A percentile compares a stretch with the other conserved stretches of the same genome.
Evolutionary conservation across 2,797 vertebrate genomes (phyloP).

Genomic region (Syngnathus rostellatus): DNA sequence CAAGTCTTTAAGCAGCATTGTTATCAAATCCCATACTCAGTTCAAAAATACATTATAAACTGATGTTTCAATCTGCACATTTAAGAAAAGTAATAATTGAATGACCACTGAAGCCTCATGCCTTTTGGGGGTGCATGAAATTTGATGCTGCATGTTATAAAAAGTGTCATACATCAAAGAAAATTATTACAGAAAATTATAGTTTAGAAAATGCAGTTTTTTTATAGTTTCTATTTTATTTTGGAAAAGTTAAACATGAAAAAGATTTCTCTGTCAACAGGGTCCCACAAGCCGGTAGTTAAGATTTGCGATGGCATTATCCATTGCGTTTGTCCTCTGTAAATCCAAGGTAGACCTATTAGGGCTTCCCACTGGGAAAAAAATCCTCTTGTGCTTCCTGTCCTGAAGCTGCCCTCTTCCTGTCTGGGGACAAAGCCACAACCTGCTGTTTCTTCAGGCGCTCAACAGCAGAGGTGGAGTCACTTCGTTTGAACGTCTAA

Average conservation of each 20-base stretch:
- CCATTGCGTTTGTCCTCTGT: constrained; percentile 42
- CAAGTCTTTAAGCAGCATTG: neutral
- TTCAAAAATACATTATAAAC: neutral
- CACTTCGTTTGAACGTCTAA: neutral
- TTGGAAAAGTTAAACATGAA: neutral
- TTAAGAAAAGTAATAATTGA: no score
- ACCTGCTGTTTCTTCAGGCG: constrained; percentile 14
- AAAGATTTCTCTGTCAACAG: neutral
- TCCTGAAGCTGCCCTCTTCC: constrained; percentile 55
- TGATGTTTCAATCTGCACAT: neutral
- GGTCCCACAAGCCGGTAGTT: constrained; percentile 1
- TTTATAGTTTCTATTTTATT: neutral
- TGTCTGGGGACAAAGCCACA: constrained; percentile 42
- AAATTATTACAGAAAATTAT: neutral
- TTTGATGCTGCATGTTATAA: no score
- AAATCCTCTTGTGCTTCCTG: constrained; percentile 49
- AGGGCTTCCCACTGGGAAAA: constrained; percentile 52
- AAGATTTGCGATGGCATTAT: constrained; percentile 24
- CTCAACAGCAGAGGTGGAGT: neutral
- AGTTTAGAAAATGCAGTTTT: neutral
- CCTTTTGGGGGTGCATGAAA: no score
- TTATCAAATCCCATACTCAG: neutral
- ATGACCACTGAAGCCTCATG: no score
- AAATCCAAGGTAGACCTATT: constrained; percentile 45
- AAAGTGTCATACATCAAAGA: neutral